phyloP scores from a whole-genome alignment of 2,113 vertebrate genomes.

The Lagopus leucura region DNA sequence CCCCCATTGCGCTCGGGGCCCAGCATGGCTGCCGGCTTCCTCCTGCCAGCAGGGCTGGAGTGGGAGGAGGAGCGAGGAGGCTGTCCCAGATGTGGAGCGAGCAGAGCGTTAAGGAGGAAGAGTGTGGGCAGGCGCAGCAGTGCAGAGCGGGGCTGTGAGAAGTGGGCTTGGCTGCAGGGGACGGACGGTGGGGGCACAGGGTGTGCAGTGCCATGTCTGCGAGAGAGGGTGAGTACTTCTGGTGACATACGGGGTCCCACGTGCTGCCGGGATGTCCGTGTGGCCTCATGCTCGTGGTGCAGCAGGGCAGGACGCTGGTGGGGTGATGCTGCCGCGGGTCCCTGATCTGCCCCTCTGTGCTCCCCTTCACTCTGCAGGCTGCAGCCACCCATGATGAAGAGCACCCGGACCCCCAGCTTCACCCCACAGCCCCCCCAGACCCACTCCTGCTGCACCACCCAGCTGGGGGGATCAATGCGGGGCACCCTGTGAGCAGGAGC shows the following conservation, averaged over 20 bases:
- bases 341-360: background rate
- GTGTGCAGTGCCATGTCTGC: background rate
- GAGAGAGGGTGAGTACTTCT: background rate
- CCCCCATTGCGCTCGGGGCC: background rate
- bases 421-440: accelerated
- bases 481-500: background rate
- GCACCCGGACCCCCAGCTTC: background rate
- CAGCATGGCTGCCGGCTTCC: background rate
- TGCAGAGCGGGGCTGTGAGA: accelerated
- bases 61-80: constrained; percentile 52
- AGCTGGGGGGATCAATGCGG: accelerated
- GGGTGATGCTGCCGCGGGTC: accelerated
- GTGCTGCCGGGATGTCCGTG: background rate
- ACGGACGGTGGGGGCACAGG: accelerated
- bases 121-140: background rate
- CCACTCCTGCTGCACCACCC: background rate
- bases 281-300: background rate
- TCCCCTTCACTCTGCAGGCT: background rate
- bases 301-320: accelerated
- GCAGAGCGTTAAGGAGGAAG: constrained; percentile 33
- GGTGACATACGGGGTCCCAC: accelerated
- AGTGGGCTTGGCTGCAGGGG: accelerated
- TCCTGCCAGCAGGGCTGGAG: background rate
- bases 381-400: background rate
- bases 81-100: background rate